Evolutionary conservation across 2,888 invertebrate species (phyloP).

Genomic region (Drosophila basisetae): DNA sequence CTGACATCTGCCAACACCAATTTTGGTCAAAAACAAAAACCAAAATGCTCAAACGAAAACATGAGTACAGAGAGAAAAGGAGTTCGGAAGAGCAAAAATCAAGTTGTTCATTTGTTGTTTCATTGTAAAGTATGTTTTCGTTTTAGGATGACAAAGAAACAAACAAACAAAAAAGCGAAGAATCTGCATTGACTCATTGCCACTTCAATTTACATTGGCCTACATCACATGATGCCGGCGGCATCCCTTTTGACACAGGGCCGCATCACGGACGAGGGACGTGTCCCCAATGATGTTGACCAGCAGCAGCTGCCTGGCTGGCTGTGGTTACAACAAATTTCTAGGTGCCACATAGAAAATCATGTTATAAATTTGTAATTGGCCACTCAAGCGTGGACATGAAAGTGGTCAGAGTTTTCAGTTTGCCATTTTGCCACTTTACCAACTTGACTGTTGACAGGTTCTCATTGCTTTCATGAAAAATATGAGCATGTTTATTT

Average conservation of each 20-base stretch:
- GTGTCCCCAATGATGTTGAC: conserved; percentile 40
- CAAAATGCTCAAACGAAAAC: not conserved
- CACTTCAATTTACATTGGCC: conserved; percentile 66
- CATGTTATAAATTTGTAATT: conserved; percentile 72
- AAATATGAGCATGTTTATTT: not conserved
- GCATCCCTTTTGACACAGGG: conserved; percentile 1
- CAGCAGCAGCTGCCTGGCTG: conserved; percentile 10
- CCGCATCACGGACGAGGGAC: not conserved
- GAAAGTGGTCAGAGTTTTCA: conserved; percentile 28
- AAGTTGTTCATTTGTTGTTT: conserved; percentile 36
- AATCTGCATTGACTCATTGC: conserved; percentile 54
- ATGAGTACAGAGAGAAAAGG: not conserved
- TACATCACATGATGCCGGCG: conserved; percentile 27
- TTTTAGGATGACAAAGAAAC: conserved; percentile 5
- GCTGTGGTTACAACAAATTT: conserved; percentile 23
- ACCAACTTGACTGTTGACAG: not conserved
- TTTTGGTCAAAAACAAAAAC: conserved; percentile 33
- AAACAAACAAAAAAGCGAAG: not conserved
- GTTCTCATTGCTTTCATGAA: not conserved
- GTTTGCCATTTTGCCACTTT: conserved; percentile 13
- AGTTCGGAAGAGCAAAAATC: not conserved
- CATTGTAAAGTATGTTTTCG: conserved; percentile 40
- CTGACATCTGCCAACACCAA: conserved; percentile 66
- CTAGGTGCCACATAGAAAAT: conserved; percentile 58
- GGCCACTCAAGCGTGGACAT: conserved; percentile 57